These are phyloP conservation scores for Melanerpes formicivorus DNA, from an alignment of 2,113 vertebrate genomes.

Conservation along the genomic window DNA sequence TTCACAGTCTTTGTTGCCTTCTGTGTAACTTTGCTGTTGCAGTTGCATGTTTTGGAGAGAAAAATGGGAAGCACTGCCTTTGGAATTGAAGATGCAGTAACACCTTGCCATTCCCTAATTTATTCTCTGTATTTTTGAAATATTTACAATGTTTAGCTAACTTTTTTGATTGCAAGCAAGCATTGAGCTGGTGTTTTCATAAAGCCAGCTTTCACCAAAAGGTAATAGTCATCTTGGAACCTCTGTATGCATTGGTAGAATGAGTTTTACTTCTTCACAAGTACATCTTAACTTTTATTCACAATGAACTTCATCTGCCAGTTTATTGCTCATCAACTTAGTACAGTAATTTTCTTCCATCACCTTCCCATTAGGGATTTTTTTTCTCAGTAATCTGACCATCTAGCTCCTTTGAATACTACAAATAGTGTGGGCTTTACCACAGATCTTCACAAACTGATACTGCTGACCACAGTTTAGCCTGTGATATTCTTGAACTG, in stretches of 20 bases:
- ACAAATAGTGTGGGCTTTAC: accelerated
- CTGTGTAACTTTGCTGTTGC: neutral
- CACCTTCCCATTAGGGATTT: neutral
- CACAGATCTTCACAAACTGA: neutral
- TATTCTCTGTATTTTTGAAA: neutral
- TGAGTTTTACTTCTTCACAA: neutral
- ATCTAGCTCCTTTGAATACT: neutral
- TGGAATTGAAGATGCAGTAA: neutral
- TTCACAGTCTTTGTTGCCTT: neutral
- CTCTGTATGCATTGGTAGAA: neutral
- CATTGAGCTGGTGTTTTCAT: neutral
- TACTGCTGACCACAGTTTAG: neutral
- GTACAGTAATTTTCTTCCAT: neutral
- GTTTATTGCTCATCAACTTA: neutral
- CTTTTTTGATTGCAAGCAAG: neutral
- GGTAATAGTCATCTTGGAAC: neutral
- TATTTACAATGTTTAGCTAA: neutral
- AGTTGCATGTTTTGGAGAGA: neutral
- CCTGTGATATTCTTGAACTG: neutral
- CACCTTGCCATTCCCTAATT: neutral
- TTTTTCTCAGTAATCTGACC: neutral
- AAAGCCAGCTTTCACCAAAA: neutral
- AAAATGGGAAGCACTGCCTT: neutral
- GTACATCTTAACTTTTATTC: neutral
- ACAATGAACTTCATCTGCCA: neutral